Evolutionary conservation across 2,888 invertebrate genomes (phyloP), one percentile per base, ranked within the genome.

Genomic region (Azorinus chamasolen): DNA sequence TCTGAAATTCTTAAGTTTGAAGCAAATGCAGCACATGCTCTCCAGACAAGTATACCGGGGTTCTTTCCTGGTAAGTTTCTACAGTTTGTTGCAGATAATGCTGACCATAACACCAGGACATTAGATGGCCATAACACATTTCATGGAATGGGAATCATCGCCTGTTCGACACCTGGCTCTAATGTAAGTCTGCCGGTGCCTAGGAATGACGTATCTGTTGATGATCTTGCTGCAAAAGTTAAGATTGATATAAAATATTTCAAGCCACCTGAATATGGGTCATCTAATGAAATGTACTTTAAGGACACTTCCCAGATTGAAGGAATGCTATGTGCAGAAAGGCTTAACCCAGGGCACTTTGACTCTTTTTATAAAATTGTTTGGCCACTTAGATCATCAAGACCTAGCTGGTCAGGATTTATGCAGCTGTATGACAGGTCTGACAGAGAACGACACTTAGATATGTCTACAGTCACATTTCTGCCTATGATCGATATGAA

Each of bases 11-110:
- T 54, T 16, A 25, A 41, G 46, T 69, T 45, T 46, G 69, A 69
- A 54, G 6, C 4, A 45, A 61, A n/a, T 54, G 69, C 69, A 27
- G 55, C 62, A 16, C 48, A 22, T 1, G 12, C 18, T 14, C 27
- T 24, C 20, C 20, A 55, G 24, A 32, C 48, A 2, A 18, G 18
- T 25, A 62, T 55, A 22, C 69, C 62, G 8, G 22, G 14, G 8
- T 65, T 58, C 22, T 45, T 41, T 20, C 46, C 63, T 32, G 72
- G 68, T 8, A 27, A 65, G 4, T 85, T 72, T 50, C 39, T 86
- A 8, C 87, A 86, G 66, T 87, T 73, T 62, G 79, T 75, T n/a
- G 86, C 85, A 43, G 88, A 88, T 63, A 88, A 87, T 72, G 84
- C 83, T 2, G 84, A 88, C 65, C 87, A 87, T 62, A 86, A 87